phyloP scores from a whole-genome alignment of 2,797 vertebrate genomes.

The Enteromius mattozi region DNA sequence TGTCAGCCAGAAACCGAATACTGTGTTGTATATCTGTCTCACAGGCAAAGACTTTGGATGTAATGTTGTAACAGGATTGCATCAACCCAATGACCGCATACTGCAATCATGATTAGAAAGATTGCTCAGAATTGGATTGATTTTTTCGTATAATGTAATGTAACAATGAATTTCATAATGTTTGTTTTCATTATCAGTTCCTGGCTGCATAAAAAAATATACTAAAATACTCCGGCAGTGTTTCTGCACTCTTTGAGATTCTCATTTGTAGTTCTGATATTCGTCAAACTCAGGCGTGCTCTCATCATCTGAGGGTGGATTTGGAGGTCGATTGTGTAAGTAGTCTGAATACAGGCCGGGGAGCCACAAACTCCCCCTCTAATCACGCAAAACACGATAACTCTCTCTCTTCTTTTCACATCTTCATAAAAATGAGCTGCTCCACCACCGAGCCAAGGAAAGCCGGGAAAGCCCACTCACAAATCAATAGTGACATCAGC shows the following conservation, averaged over 20 bases:
- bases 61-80: not conserved
- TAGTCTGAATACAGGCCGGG: not conserved
- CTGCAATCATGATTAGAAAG: not conserved
- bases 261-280: slow-evolving; percentile 6
- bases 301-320: slow-evolving; percentile 17
- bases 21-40: not conserved
- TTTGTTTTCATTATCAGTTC: not conserved
- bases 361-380: not conserved
- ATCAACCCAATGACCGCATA: not conserved
- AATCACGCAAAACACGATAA: slow-evolving; percentile 10
- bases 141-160: not conserved
- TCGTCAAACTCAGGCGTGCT: not conserved
- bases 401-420: slow-evolving; percentile 10
- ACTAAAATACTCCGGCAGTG: not conserved
- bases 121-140: not conserved
- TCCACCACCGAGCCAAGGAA: not conserved
- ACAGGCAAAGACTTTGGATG: not conserved
- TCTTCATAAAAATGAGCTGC: slow-evolving; percentile 49
- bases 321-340: slow-evolving; percentile 10
- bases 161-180: not conserved
- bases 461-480: slow-evolving; percentile 44
- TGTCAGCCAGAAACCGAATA: not conserved
- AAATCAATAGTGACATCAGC: slow-evolving; percentile 55
- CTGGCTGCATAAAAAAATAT: not conserved
- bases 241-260: not conserved